Evolutionary conservation across 1,140 invertebrate species (phyloP), one percentile per base, ranked within the genome.

Genomic region (Dendrolimus punctatus): DNA sequence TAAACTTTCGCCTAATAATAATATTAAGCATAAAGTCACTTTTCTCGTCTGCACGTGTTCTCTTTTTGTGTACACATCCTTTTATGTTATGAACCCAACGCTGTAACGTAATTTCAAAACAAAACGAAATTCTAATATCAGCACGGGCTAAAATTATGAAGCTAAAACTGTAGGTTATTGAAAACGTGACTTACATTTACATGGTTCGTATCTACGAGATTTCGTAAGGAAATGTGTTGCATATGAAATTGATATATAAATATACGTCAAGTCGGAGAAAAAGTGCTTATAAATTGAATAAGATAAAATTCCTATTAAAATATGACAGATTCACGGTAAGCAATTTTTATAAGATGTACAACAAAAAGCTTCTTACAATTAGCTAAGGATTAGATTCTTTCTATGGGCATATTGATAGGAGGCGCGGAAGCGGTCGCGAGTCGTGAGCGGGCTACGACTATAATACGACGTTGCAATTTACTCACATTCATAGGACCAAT

Each of bases 111-210:
- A 76, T 82, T 83, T 83, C 71, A 71, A 79, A 80, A 81, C 78
- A 84, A 81, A 84, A 85, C 82, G 76, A 80, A 84, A 70, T 78
- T 60, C 71, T 83, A 77, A 84, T 82, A 85, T 80, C 70, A 74
- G 77, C 65, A 63, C 58, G 76, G 72, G 77, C 78, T 83, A 74
- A 86, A 85, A 84, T 86, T 86, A 82, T 86, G 82, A 86, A 84
- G 82, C 81, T 83, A 83, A 84, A 86, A 82, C 82, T 82, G 80
- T 77, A 79, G 73, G 80, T 84, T 86, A 86, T 86, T 86, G 80
- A 84, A 86, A 83, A 86, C 82, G 82, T 86, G 82, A 81, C 80
- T 78, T 81, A 83, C 82, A 84, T 82, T 84, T 80, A 84, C 80
- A 83, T 83, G 68, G 78, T 69, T 70, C 71, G 72, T 64, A 71